Evolutionary conservation across 2,113 vertebrate genomes (phyloP), one percentile per base, ranked within the genome.

Genomic region (Sisor rabdophorus): DNA sequence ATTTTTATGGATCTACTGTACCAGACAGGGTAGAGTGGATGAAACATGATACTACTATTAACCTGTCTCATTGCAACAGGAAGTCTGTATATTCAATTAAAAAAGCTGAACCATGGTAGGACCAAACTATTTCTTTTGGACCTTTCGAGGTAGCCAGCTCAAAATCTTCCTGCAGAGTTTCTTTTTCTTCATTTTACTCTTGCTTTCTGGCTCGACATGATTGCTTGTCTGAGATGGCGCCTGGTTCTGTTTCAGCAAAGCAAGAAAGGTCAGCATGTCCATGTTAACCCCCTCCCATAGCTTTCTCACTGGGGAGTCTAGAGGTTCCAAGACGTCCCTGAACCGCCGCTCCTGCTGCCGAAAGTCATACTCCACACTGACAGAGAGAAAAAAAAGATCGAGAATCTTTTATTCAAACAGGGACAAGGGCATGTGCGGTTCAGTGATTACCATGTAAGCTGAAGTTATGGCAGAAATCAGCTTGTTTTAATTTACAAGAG

Each of bases 361-460:
- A 88, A 98, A 98, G 87, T 98, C 96, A n/a, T 96, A 94, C 89
- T 98, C 96, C 87, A 98, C 96, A 72, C 96, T 98, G 86, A n/a
- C 36, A 44, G 20, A 19, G 36, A 61, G 20, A 71, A 48, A 56
- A 56, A 5, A 63, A 22, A 28, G 3, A 54, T 8, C 50, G 16
- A 68, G 65, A 52, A 69, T 30, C 10, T 26, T 64, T 48, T 44
- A 47, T 26, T 16, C 2, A 67, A 12, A 67, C n/a, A 24, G 7
- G 36, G 61, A 20, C 60, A 63, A 20, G 16, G 58, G 30, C 26
- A 28, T 16, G 54, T 13, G 56, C 32, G n/a, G 32, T n/a, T 40
- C 24, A 64, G 6, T 24, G 40, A 65, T 47, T 44, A 40, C 4
- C 22, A 36, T 22, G 16, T 5, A 54, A 61, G 59, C 26, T 11